Evolutionary conservation across 1,140 invertebrate genomes (phyloP).

Genomic region (Drosophila nannoptera): DNA sequence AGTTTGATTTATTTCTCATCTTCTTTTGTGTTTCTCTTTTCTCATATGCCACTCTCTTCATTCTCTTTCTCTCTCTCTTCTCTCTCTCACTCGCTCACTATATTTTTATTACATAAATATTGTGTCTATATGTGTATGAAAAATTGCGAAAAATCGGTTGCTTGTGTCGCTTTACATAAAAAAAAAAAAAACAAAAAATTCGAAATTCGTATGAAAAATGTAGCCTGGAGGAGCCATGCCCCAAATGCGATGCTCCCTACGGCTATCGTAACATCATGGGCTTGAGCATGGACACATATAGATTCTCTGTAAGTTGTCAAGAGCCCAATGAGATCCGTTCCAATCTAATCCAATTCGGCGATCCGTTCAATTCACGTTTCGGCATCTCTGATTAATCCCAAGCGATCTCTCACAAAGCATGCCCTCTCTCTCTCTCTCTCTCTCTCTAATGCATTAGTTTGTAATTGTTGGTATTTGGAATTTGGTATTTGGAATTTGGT

Average conservation of each 20-base stretch:
- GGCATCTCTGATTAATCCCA: neutral
- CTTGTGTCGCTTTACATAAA: conserved; percentile 41
- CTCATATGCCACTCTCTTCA: conserved; percentile 30
- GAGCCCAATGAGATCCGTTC: conserved; percentile 7
- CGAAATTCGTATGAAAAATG: conserved; percentile 26
- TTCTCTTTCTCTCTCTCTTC: conserved; percentile 45
- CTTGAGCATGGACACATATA: conserved; percentile 88
- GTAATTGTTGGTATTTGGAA: no score
- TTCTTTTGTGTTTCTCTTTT: conserved; percentile 47
- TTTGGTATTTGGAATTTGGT: no score
- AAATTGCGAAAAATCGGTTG: conserved; percentile 43
- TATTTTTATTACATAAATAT: conserved; percentile 18
- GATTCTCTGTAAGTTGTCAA: conserved; percentile 85
- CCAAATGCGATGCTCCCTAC: conserved; percentile 86
- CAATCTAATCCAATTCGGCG: conserved; percentile 23
- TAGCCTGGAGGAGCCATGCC: conserved; percentile 89
- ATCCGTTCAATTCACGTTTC: neutral
- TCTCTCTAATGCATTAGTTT: no score
- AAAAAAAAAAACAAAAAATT: conserved; percentile 31
- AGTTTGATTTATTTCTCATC: conserved; percentile 28
- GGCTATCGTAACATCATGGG: conserved; percentile 95
- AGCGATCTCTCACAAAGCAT: no score
- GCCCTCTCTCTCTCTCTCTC: no score
- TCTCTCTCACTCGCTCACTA: conserved; percentile 48
- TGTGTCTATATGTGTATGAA: conserved; percentile 45